These are phyloP conservation scores for Apodemia mormo DNA, from an alignment of 2,888 invertebrate species.

Conservation along the genomic window DNA sequence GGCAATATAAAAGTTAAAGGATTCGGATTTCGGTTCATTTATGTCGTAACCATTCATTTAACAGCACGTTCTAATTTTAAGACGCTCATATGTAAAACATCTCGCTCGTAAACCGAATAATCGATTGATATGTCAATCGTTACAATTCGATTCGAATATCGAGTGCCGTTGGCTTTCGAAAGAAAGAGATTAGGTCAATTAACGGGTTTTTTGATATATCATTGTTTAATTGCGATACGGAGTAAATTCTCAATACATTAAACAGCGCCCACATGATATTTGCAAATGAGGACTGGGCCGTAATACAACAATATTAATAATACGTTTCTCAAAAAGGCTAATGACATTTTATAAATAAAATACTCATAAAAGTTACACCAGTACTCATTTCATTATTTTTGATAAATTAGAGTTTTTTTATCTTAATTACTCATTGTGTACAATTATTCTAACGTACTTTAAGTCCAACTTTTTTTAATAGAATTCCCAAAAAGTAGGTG, in stretches of 20 bases:
- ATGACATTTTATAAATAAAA: neutral
- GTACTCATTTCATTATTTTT: neutral
- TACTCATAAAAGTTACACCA: neutral
- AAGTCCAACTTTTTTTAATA: no score
- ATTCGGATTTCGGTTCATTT: no score
- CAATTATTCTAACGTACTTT: neutral
- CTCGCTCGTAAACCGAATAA: constrained; percentile 17
- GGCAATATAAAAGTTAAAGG: neutral
- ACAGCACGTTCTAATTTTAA: neutral
- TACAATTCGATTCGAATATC: constrained; percentile 25
- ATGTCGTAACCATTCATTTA: neutral
- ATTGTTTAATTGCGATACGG: constrained; percentile 28
- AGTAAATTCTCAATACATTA: constrained; percentile 15
- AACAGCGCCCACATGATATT: constrained; percentile 19
- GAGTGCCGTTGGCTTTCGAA: constrained; percentile 23
- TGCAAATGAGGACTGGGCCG: neutral
- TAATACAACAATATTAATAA: constrained; percentile 11
- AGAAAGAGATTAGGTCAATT: constrained; percentile 49
- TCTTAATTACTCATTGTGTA: neutral
- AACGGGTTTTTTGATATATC: constrained; percentile 51
- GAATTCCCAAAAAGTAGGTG: no score
- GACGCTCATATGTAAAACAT: constrained; percentile 6
- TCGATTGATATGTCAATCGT: constrained; percentile 22
- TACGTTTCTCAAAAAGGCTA: constrained; percentile 4
- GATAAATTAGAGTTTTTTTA: neutral